Evolutionary conservation across 1,140 invertebrate genomes (phyloP).

Genomic region (Acromyrmex heyeri): DNA sequence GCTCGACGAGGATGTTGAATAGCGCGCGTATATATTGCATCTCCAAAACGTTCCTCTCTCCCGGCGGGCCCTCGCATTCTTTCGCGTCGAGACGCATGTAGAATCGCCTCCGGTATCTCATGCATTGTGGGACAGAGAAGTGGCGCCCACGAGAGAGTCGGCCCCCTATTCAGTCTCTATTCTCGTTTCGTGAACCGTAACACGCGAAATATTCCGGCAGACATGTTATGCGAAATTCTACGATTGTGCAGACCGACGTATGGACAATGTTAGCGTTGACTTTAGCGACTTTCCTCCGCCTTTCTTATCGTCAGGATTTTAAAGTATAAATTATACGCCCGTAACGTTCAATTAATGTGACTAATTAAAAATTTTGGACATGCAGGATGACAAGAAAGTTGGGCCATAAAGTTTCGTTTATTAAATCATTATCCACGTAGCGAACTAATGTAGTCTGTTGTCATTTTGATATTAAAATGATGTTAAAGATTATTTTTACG

Average conservation of each 20-base stretch:
- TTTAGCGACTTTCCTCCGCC: not conserved
- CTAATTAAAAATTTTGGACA: constrained; percentile 7
- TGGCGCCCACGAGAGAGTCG: constrained; percentile 16
- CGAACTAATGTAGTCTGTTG: too few relatives aligned
- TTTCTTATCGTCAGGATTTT: not conserved
- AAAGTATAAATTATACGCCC: not conserved
- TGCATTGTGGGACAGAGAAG: constrained; percentile 61
- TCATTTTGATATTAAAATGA: too few relatives aligned
- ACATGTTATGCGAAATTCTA: constrained; percentile 35
- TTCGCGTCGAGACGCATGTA: constrained; percentile 14
- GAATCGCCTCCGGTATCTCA: constrained; percentile 53
- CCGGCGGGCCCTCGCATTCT: constrained; percentile 24
- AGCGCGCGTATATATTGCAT: constrained; percentile 49
- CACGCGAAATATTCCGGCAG: constrained; percentile 61
- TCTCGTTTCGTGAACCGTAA: constrained; percentile 69
- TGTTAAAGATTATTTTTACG: too few relatives aligned
- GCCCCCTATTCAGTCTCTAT: constrained; percentile 60
- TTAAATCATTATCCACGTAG: too few relatives aligned
- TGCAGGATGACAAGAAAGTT: too few relatives aligned
- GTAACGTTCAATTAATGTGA: not conserved
- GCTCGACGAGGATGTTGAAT: constrained; percentile 25
- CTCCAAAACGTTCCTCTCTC: constrained; percentile 45
- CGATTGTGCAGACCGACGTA: constrained; percentile 21
- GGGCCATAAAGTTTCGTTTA: too few relatives aligned
- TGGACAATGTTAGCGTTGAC: not conserved